Conservation (phyloP, 2,113 vertebrate genomes). For the Odontesthes bonariensis region DNA sequence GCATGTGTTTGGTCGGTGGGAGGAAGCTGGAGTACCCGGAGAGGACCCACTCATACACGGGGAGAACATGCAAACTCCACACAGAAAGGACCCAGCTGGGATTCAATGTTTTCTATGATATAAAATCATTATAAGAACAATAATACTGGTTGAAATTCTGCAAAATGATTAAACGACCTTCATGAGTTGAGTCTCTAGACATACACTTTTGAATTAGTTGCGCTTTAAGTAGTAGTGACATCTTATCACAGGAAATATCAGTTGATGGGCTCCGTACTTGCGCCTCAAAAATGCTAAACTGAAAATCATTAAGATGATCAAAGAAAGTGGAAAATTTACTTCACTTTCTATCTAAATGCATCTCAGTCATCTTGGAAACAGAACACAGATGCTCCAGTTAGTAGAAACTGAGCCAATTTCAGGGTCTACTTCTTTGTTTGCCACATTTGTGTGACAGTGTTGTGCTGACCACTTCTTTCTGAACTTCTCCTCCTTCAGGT, state of each 20-base stretch:
- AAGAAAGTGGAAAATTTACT: conserved; percentile 4
- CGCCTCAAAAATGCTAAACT: conserved; percentile 1
- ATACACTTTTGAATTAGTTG: not conserved
- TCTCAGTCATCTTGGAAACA: not conserved
- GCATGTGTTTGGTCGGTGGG: no score
- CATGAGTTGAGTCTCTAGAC: not conserved
- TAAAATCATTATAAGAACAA: not conserved
- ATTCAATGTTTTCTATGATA: not conserved
- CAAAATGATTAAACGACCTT: not conserved
- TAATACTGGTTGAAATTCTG: not conserved
- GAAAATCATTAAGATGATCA: conserved; percentile 14
- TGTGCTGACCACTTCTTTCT: not conserved
- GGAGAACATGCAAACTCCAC: no score
- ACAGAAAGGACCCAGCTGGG: no score
- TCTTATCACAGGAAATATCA: conserved; percentile 3
- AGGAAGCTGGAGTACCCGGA: no score
- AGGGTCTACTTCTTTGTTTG: not conserved
- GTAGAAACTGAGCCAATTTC: not conserved
- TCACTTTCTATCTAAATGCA: not conserved
- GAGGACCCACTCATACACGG: no score
- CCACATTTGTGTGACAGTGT: not conserved
- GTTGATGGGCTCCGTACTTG: not conserved
- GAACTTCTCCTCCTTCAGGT: conserved; percentile 63
- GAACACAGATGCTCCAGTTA: not conserved
- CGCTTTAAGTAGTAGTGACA: not conserved